These are phyloP conservation scores for Formicarius rufipectus DNA, from an alignment of 2,113 vertebrate genomes.

Conservation along the genomic window DNA sequence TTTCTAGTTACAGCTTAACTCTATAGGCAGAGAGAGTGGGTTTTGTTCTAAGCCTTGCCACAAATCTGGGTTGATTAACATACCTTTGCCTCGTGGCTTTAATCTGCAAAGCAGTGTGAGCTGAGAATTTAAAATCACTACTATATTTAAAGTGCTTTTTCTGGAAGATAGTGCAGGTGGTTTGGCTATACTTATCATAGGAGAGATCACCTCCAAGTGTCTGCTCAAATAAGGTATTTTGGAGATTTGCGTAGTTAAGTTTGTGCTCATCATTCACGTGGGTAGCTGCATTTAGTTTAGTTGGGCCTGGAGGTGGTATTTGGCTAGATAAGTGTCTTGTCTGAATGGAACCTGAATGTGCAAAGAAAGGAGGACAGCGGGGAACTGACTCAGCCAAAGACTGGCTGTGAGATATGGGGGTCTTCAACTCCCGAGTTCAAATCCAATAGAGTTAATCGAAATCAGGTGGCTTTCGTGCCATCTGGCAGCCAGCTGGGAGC, in stretches of 20 bases:
- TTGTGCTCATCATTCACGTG: neutral
- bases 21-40: neutral
- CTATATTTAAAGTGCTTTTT: neutral
- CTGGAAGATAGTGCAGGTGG: neutral
- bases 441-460: neutral
- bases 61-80: neutral
- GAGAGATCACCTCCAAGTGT: neutral
- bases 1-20: constrained; percentile 10
- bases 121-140: neutral
- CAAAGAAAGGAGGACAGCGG: neutral
- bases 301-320: neutral
- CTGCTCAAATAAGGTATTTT: neutral
- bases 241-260: neutral
- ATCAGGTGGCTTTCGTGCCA: neutral
- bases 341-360: neutral
- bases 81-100: neutral
- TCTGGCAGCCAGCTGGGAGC: neutral
- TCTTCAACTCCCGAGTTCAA: neutral
- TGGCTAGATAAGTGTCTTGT: neutral
- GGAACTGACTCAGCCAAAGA: neutral
- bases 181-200: neutral
- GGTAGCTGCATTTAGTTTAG: neutral
- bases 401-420: neutral
- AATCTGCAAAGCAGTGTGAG: neutral
- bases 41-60: neutral